phyloP scores from a whole-genome alignment of 2,113 vertebrate species.

The Seriola quinqueradiata region DNA sequence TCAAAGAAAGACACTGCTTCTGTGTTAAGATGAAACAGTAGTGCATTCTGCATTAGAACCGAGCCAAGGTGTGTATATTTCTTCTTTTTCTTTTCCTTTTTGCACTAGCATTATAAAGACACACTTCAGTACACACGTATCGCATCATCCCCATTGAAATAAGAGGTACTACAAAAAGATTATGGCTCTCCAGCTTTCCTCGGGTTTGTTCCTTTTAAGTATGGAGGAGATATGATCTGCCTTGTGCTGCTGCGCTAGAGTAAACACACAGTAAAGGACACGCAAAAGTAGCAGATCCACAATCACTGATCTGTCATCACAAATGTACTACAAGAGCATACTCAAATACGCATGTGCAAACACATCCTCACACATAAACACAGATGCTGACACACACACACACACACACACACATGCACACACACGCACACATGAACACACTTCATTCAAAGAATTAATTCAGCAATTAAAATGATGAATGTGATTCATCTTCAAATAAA shows the following conservation, averaged over 20 bases:
- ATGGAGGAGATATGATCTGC: slow-evolving; percentile 1
- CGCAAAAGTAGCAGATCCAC: slow-evolving; percentile 14
- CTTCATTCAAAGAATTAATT: neutral
- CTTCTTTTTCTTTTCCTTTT: neutral
- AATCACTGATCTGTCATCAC: slow-evolving; percentile 39
- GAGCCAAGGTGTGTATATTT: neutral
- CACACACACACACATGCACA: slow-evolving; percentile 25
- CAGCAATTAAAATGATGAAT: neutral
- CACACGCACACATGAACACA: neutral
- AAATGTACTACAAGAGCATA: neutral
- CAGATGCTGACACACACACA: slow-evolving; percentile 9
- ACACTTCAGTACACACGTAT: neutral
- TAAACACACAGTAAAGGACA: neutral
- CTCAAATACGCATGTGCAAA: neutral
- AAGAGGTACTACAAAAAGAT: neutral
- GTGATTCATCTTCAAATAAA: neutral
- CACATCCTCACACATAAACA: slow-evolving; percentile 1
- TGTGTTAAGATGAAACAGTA: neutral
- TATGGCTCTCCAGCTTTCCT: neutral
- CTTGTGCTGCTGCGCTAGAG: neutral
- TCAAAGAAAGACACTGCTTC: slow-evolving; percentile 12
- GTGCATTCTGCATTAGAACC: neutral
- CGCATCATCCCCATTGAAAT: neutral
- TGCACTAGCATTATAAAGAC: neutral
- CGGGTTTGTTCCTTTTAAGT: neutral